Evolutionary conservation across 2,113 vertebrate genomes (phyloP), one percentile per base, ranked within the genome.

Genomic region (Mellivora capensis): DNA sequence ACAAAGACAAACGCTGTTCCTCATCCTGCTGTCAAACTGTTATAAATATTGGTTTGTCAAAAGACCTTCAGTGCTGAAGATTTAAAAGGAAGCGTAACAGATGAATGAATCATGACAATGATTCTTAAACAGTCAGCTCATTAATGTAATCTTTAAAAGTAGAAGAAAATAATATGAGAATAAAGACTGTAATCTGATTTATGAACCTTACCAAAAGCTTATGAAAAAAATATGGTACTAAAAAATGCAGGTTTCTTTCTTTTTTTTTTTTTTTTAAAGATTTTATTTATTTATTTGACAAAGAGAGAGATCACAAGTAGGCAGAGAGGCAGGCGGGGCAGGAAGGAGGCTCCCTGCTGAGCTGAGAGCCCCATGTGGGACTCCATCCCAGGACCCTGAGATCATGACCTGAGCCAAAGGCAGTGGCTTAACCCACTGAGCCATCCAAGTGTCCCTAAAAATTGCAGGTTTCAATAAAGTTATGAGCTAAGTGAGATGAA

Each of bases 41-140:
- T 98, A 99, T 99, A 99, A 99, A 99, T 98, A 98, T 98, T 98
- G 97, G 97, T 97, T 98, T 98, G 98, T 98, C 98, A 98, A 98
- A 97, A 98, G 97, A 97, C 54, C 97, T 98, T 98, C 98, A 97
- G 92, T 97, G 76, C 95, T 95, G 84, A 37, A 93, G 95, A 91
- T 97, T 96, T 97, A 96, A 89, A 77, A 93, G 95, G 90, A 97
- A 88, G 79, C n/a, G 17, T 21, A 96, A 87, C 94, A 98, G 96
- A 82, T 20, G 31, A 96, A 98, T 98, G 97, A 98, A 98, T 98
- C 95, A 96, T n/a, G 84, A 86, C 98, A 98, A 95, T 77, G 96
- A 98, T 96, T 98, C 98, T 98, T 98, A 98, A 98, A 98, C 98
- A 98, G 97, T 98, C 97, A 97, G 96, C 93, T 98, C 98, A 98